phyloP scores from a whole-genome alignment of 2,888 invertebrate genomes.

The Ichneumoninae sp. region DNA sequence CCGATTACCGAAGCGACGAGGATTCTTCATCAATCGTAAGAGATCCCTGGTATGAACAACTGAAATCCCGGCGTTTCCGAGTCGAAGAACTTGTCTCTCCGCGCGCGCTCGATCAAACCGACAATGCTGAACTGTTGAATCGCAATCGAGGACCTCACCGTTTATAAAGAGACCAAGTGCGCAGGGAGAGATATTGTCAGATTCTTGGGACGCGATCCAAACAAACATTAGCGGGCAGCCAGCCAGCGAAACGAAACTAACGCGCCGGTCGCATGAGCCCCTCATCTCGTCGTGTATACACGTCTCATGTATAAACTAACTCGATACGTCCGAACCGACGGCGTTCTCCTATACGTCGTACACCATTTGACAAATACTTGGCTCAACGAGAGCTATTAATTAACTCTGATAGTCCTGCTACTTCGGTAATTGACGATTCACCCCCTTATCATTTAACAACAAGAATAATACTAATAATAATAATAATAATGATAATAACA shows the following conservation, averaged over 20 bases:
- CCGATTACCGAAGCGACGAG: conserved; percentile 12
- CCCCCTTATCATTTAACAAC: not conserved
- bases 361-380: conserved; percentile 46
- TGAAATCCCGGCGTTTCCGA: not conserved
- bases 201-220: conserved; percentile 74
- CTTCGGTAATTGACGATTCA: not conserved
- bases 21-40: conserved; percentile 20
- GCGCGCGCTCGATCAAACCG: conserved; percentile 51
- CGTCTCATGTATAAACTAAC: not conserved
- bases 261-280: conserved; percentile 3
- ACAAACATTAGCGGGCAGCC: conserved; percentile 73
- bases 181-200: conserved; percentile 70
- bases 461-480: not conserved
- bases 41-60: not conserved
- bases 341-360: not conserved
- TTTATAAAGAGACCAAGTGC: conserved; percentile 75
- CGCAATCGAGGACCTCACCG: conserved; percentile 52
- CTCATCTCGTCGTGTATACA: not conserved
- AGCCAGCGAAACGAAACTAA: conserved; percentile 45
- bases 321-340: not conserved
- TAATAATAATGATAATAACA: not conserved
- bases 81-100: not conserved
- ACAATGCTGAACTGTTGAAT: conserved; percentile 70
- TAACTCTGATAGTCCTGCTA: not conserved
- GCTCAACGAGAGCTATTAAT: conserved; percentile 26